Evolutionary conservation across 2,113 vertebrate genomes (phyloP).

Genomic region (Saguinus midas): DNA sequence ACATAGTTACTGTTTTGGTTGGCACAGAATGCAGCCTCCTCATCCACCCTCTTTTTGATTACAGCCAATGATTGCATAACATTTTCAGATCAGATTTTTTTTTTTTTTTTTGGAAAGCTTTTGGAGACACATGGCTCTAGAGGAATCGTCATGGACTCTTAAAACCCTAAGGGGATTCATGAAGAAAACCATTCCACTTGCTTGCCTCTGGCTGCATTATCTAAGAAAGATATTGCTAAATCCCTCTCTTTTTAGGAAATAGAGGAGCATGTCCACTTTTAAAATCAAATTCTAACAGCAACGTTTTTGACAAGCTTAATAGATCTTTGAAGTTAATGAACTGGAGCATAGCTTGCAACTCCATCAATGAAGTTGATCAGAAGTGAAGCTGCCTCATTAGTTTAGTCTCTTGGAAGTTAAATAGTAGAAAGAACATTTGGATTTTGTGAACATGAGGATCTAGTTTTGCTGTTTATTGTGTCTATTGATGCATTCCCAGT

Average conservation of each 20-base stretch:
- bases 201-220: background rate
- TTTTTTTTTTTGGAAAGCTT: slow-evolving; percentile 33
- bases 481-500: background rate
- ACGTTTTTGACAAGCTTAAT: background rate
- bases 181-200: slow-evolving; percentile 7
- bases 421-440: background rate
- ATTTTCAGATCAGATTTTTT: slow-evolving; percentile 62
- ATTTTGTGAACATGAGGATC: background rate
- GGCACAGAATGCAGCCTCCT: slow-evolving; percentile 43
- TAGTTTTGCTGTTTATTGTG: background rate
- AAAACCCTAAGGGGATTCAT: slow-evolving; percentile 31
- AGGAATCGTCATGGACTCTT: slow-evolving; percentile 46
- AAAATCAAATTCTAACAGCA: background rate
- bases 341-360: background rate
- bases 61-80: slow-evolving; percentile 68
- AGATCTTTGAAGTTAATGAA: background rate
- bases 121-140: slow-evolving; percentile 49
- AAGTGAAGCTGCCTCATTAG: background rate
- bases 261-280: background rate
- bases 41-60: slow-evolving; percentile 51
- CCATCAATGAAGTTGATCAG: background rate
- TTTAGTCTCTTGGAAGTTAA: background rate
- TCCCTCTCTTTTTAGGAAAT: slow-evolving; percentile 35
- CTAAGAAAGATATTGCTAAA: slow-evolving; percentile 14
- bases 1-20: slow-evolving; percentile 69